Evolutionary conservation across 2,113 vertebrate species (phyloP), one percentile per base, ranked within the genome.

Genomic region (Lagopus leucura): DNA sequence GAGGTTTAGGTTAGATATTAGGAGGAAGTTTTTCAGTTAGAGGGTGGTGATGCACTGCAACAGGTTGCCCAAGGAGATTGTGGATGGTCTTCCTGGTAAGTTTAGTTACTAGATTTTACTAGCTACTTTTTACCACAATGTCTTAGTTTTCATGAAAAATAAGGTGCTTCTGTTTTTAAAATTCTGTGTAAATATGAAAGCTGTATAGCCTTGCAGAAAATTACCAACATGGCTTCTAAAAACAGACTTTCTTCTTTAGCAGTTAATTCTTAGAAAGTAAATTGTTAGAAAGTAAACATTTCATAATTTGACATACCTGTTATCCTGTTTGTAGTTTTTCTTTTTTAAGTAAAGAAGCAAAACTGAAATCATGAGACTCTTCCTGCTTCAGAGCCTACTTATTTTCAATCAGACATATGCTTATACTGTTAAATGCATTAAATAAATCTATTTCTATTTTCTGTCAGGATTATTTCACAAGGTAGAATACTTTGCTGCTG

Each of bases 381-480:
- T 74, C 40, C 10, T 54, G 24, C 9, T 88, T 6, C 36, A 82
- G 84, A 82, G 82, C 18, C 22, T 58, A 4, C 16, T 69, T 48
- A 43, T 81, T 57, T 92, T 76, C 40, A 61, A 73, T 70, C 48
- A 81, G 34, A 86, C 32, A 16, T 65, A 38, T 3, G 25, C 6
- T 3, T 63, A 21, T 52, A 34, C 30, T 75, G 25, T 48, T 84
- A 83, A 84, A 79, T 78, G 32, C 24, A 85, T 63, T 90, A n/a
- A 76, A 67, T 66, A 85, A 55, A 79, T 73, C 54, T 76, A 0
- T 66, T 84, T 85, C 40, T 63, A 54, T 15, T 85, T 82, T 65
- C 58, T 55, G 9, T 45, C 91, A 77, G 48, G 16, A 64, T 76
- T 92, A 80, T 76, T 94, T 96, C 71, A 89, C 10, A 67, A 58